These are phyloP conservation scores for Hippopotamyrus pictus DNA, from an alignment of 2,797 vertebrate species.

Conservation along the genomic window DNA sequence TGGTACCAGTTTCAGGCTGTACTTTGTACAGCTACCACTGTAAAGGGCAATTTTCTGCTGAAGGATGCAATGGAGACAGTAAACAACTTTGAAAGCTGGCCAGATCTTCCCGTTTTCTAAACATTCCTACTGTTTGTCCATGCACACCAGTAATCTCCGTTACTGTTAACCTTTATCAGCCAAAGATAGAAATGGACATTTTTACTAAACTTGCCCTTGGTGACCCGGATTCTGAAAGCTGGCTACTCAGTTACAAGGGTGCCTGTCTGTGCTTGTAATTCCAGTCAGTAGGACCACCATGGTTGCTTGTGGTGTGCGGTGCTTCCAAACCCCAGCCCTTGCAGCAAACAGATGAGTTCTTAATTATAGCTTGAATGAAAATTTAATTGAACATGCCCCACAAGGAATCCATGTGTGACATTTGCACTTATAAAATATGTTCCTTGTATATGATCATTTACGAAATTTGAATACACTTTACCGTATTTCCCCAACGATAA, in stretches of 20 bases:
- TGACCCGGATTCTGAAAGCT: background rate
- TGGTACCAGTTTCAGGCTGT: background rate
- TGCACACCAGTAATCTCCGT: background rate
- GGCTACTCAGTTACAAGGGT: background rate
- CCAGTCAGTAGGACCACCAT: background rate
- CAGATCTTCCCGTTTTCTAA: background rate
- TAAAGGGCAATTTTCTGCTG: background rate
- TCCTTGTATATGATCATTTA: background rate
- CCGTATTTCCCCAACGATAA: no score
- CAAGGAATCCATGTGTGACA: background rate
- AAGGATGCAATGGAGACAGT: background rate
- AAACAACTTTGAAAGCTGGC: background rate
- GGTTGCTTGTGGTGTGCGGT: background rate
- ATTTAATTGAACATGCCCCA: background rate
- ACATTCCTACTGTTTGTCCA: background rate
- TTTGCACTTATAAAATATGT: background rate
- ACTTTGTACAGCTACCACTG: background rate
- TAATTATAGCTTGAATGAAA: background rate
- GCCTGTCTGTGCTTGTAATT: background rate
- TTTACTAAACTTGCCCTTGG: background rate
- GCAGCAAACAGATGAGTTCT: background rate
- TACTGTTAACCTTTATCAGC: background rate
- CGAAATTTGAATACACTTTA: background rate
- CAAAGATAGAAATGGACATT: background rate
- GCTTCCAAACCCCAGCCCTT: background rate